phyloP scores from a whole-genome alignment of 1,140 invertebrate species.

The Eupristina koningsbergeri region DNA sequence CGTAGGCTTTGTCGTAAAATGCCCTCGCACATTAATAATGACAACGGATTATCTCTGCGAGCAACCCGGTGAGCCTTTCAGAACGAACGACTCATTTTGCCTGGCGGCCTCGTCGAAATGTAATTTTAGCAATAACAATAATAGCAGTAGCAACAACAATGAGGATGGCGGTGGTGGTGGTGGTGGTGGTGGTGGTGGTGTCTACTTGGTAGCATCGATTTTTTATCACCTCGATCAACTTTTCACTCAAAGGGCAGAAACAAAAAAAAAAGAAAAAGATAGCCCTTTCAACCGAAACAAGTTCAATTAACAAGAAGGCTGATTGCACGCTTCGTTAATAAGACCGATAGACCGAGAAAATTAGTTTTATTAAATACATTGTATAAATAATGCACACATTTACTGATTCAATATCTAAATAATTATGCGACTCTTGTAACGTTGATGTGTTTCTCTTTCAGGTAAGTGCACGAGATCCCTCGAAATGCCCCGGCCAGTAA shows the following conservation, averaged over 20 bases:
- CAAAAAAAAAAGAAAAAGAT: too few species aligned
- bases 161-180: neutral
- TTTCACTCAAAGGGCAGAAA: neutral
- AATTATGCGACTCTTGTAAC: neutral
- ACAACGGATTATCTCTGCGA: neutral
- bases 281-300: neutral
- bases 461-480: conserved; percentile 1
- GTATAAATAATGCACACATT: neutral
- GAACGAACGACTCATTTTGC: neutral
- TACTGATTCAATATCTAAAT: neutral
- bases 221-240: neutral
- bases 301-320: neutral
- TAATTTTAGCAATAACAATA: too few species aligned
- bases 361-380: conserved; percentile 21
- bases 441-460: conserved; percentile 1
- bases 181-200: neutral
- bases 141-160: neutral
- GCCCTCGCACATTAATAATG: neutral
- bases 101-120: neutral
- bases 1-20: neutral
- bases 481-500: neutral
- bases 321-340: neutral
- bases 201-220: neutral
- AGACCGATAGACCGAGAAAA: neutral
- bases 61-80: neutral